A percentile compares a stretch with the other conserved stretches of the same genome.
Evolutionary conservation across 2,113 vertebrate species (phyloP).

Genomic region (Coreoperca whiteheadi): DNA sequence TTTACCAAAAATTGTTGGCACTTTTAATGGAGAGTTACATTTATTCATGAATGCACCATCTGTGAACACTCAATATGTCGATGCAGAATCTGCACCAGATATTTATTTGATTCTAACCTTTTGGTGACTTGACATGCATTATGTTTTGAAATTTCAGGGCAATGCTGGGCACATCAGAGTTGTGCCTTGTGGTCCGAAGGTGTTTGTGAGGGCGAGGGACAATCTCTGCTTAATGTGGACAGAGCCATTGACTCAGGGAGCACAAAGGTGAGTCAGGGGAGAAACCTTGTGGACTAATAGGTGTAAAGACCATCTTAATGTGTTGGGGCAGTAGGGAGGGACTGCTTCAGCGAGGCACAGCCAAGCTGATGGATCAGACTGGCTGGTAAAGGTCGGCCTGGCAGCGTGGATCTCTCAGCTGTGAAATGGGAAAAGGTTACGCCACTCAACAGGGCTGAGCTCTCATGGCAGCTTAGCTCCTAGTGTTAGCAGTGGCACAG

Average conservation of each 20-base stretch:
- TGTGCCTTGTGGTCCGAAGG: constrained; percentile 96
- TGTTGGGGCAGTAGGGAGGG: constrained; percentile 65
- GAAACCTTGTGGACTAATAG: constrained; percentile 66
- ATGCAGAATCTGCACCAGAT: not conserved
- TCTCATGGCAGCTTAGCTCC: constrained; percentile 72
- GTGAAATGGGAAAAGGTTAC: constrained; percentile 90
- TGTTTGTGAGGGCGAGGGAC: constrained; percentile 91
- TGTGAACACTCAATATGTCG: not conserved
- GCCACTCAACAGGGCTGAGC: constrained; percentile 73
- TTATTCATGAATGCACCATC: not conserved
- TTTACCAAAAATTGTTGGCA: not conserved
- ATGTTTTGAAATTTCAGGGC: constrained; percentile 82
- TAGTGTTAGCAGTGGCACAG: constrained; percentile 60
- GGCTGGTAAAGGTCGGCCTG: constrained; percentile 86
- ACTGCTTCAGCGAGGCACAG: constrained; percentile 64
- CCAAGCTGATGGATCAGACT: constrained; percentile 83
- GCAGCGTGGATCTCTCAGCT: constrained; percentile 83
- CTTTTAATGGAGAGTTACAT: not conserved
- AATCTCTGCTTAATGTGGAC: constrained; percentile 93
- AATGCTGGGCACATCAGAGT: constrained; percentile 97
- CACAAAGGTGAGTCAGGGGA: constrained; percentile 93
- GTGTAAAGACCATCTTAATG: constrained; percentile 78
- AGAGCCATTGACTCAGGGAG: constrained; percentile 99
- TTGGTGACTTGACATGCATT: not conserved
- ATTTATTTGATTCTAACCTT: not conserved